These are phyloP conservation scores for Amblyraja radiata DNA, from an alignment of 2,797 vertebrate species.

Conservation along the genomic window DNA sequence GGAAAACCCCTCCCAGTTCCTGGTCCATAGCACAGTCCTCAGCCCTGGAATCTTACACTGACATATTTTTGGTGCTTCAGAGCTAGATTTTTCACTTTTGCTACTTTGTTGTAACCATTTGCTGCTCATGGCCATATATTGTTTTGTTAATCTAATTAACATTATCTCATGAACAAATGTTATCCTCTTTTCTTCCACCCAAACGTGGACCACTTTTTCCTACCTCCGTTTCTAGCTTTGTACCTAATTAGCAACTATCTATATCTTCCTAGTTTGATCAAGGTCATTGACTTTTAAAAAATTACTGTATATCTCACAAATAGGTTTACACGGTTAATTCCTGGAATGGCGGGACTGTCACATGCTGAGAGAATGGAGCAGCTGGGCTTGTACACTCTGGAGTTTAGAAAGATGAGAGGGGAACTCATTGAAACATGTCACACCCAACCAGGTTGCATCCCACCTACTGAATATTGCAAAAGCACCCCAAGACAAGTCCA, in stretches of 20 bases:
- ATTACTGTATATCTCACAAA: too few species aligned
- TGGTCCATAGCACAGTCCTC: neutral
- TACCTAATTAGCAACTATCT: neutral
- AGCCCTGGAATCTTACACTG: neutral
- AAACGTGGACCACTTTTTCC: neutral
- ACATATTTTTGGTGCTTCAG: neutral
- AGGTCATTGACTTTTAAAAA: neutral
- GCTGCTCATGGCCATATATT: neutral
- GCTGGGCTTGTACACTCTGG: too few species aligned
- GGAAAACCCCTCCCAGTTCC: neutral
- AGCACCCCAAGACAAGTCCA: too few species aligned
- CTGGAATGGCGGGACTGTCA: too few species aligned
- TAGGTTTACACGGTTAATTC: too few species aligned
- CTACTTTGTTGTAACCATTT: neutral
- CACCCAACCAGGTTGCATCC: too few species aligned
- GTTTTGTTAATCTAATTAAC: neutral
- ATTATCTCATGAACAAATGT: neutral
- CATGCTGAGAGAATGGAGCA: too few species aligned
- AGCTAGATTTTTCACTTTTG: neutral
- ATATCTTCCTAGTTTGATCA: neutral
- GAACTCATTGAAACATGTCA: too few species aligned
- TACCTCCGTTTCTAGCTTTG: neutral
- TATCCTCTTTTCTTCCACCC: neutral
- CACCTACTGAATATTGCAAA: too few species aligned
- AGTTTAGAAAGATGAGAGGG: too few species aligned